A percentile compares a stretch with the other conserved stretches of the same genome.
phyloP scores from a whole-genome alignment of 2,113 vertebrate genomes.

The Capreolus pygargus region DNA sequence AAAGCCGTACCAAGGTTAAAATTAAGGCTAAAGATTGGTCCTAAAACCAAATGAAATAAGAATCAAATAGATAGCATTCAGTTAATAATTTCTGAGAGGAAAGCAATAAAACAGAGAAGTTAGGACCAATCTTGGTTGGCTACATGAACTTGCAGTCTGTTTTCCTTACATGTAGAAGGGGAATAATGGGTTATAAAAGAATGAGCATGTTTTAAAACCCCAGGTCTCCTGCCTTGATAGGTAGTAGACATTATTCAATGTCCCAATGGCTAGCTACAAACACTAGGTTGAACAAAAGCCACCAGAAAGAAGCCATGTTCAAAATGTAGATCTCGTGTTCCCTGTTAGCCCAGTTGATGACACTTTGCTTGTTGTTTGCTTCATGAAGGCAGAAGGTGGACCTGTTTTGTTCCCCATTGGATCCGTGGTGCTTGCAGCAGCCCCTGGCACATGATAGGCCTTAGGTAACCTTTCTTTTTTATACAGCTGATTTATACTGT shows the following conservation, averaged over 20 bases:
- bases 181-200: neutral
- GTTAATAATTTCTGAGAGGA: neutral
- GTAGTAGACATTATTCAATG: neutral
- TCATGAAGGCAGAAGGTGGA: neutral
- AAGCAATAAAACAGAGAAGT: neutral
- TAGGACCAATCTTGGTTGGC: neutral
- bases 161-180: neutral
- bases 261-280: neutral
- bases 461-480: neutral
- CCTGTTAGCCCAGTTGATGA: neutral
- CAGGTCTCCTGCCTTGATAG: neutral
- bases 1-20: neutral
- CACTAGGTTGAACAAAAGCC: neutral
- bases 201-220: neutral
- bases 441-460: neutral
- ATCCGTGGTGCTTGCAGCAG: neutral
- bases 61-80: neutral
- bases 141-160: neutral
- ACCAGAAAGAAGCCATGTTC: neutral
- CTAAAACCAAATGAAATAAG: neutral
- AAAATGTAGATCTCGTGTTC: neutral
- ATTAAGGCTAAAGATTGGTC: neutral
- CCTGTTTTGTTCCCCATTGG: neutral
- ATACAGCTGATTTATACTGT: neutral
- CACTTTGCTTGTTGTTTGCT: neutral